Base-by-base conservation (phyloP, 2,113 vertebrate genomes). In the Cyprinus carpio region DNA sequence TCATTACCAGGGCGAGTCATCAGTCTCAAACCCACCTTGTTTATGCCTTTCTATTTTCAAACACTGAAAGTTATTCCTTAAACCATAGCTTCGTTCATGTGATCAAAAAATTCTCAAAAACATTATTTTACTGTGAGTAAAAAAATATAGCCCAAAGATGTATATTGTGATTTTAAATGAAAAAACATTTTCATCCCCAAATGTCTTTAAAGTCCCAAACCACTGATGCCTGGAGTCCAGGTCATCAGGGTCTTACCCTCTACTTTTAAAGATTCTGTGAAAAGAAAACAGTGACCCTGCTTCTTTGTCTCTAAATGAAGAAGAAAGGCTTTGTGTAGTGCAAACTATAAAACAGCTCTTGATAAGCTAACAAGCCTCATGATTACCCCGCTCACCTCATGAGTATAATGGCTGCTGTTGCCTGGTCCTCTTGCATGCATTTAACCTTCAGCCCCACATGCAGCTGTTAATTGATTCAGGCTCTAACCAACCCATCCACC, bases 401-500 rank as follows among this genome's bases (percentile, higher is more conserved):
- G 72, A 84, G 75, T 81, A n/a, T n/a, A 81, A 82, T 9, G 58
- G 71, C 56, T 80, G 84, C 62, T 62, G 74, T 56, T n/a, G 72
- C 64, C 67, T 75, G 54, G 72, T n/a, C n/a, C n/a, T 76, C 25
- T 88, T 86, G 87, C 87, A 89, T 83, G 87, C 89, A 90, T n/a
- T 91, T 93, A 92, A 93, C 93, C 94, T 93, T 92, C 90, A 92
- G 88, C n/a, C 88, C 76, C 75, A 83, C 84, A 76, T 80, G n/a
- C 46, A 77, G 88, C 88, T 89, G 75, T 80, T 84, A 88, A 93
- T 93, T 91, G 91, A 93, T 94, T 91, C 9, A n/a, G 34, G 84
- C 64, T 81, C 31, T 56, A 46, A 78, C 18, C 23, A 25, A 60
- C 60, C 67, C 60, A 84, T n/a, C 67, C 5, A 64, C 60, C 31